Conservation (phyloP, 2,797 vertebrate genomes). For the Valencia hispanica region DNA sequence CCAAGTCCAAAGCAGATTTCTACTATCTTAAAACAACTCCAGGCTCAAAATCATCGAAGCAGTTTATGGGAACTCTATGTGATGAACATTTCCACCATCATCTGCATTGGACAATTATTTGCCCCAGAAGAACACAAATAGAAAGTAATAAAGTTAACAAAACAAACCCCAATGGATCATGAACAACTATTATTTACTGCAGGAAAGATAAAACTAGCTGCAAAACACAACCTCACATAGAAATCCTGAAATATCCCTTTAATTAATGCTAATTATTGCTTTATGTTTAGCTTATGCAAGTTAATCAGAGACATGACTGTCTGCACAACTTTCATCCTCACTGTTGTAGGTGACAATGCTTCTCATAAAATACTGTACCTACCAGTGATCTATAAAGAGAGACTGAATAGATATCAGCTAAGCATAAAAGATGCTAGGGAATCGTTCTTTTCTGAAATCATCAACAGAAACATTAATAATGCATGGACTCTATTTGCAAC, state of each 20-base stretch:
- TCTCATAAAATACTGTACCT: constrained; percentile 29
- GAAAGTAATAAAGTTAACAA: background rate
- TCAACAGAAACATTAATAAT: no score
- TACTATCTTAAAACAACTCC: no score
- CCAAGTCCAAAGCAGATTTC: no score
- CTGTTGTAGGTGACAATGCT: background rate
- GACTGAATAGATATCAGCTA: no score
- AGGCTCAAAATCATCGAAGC: no score
- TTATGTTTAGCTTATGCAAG: background rate
- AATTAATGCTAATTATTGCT: background rate
- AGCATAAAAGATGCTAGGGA: no score
- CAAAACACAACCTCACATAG: background rate
- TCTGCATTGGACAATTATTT: no score
- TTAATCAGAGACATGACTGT: background rate
- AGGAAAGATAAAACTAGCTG: background rate
- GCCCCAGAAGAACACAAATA: background rate
- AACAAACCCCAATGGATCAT: background rate
- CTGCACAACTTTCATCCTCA: background rate
- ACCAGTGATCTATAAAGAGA: no score
- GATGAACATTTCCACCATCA: no score
- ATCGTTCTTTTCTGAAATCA: no score
- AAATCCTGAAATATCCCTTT: background rate
- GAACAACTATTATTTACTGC: background rate
- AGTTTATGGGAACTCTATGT: no score
- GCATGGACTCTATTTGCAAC: no score